A percentile compares a stretch with the other conserved stretches of the same genome.
Conservation (phyloP, 1,140 invertebrate genomes). For the Drosophila lini region DNA sequence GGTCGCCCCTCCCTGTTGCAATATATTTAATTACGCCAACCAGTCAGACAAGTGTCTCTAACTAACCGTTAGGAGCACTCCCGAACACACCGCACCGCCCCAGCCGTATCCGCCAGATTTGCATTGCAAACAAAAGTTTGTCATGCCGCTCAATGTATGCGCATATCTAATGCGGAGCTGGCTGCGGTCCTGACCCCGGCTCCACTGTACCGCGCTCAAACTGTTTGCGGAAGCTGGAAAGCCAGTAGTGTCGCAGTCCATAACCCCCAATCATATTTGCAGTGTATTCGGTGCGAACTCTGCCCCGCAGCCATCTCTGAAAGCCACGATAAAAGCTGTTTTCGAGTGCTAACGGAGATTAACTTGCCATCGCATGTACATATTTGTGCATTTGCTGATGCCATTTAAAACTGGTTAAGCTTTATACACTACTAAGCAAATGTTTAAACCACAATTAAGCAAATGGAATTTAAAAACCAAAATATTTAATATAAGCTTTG, state of each 20-base stretch:
- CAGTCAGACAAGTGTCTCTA: slow-evolving; percentile 73
- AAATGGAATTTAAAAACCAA: neutral
- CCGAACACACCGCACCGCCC: neutral
- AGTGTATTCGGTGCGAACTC: slow-evolving; percentile 12
- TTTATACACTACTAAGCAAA: neutral
- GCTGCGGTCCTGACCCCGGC: slow-evolving; percentile 16
- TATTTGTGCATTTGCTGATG: slow-evolving; percentile 6
- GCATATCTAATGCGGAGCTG: slow-evolving; percentile 65
- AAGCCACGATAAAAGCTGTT: slow-evolving; percentile 48
- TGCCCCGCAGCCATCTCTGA: slow-evolving; percentile 16
- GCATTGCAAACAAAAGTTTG: slow-evolving; percentile 62
- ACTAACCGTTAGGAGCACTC: slow-evolving; percentile 60
- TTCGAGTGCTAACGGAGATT: slow-evolving; percentile 28
- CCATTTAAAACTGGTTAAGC: neutral
- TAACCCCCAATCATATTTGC: slow-evolving; percentile 35
- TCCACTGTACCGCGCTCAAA: slow-evolving; percentile 15
- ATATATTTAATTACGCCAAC: slow-evolving; percentile 65
- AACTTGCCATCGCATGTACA: slow-evolving; percentile 4
- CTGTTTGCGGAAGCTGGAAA: slow-evolving; percentile 17
- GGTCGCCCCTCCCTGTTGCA: neutral
- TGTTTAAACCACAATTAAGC: neutral
- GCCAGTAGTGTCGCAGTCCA: slow-evolving; percentile 9
- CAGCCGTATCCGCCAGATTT: slow-evolving; percentile 22
- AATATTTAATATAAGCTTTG: neutral
- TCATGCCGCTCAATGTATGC: slow-evolving; percentile 59